phyloP scores from a whole-genome alignment of 2,113 vertebrate species.

The Alosa alosa region DNA sequence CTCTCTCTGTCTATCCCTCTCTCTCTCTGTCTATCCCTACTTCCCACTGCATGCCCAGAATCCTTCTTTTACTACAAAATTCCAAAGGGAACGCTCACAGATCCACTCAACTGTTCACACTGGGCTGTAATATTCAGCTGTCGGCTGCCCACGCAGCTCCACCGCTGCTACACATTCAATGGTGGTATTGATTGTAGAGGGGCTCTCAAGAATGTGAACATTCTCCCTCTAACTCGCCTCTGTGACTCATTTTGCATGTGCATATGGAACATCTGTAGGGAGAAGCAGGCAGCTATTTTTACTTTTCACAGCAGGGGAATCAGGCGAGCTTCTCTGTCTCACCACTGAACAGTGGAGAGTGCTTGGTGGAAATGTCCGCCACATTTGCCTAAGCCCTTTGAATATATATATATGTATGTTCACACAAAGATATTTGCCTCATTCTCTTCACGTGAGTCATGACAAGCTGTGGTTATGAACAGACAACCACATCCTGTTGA shows the following conservation, averaged over 20 bases:
- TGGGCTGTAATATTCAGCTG: conserved; percentile 11
- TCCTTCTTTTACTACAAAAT: conserved; percentile 9
- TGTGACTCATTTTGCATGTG: neutral
- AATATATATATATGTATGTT: neutral
- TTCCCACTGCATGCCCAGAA: conserved; percentile 1
- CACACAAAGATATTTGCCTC: neutral
- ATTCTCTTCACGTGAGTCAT: neutral
- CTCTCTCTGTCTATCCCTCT: neutral
- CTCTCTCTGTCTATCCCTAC: neutral
- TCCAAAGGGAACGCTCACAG: neutral
- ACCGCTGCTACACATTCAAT: neutral
- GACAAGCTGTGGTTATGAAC: neutral
- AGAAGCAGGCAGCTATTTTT: neutral
- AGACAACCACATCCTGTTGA: neutral
- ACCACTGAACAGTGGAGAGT: neutral
- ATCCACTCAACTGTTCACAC: neutral
- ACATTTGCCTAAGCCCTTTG: neutral
- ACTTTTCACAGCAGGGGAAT: neutral
- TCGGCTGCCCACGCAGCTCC: neutral
- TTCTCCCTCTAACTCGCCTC: neutral
- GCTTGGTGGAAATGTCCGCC: neutral
- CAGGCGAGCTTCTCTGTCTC: neutral
- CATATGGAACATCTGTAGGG: neutral
- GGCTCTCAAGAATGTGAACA: neutral
- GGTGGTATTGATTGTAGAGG: neutral